phyloP scores from a whole-genome alignment of 2,113 vertebrate genomes.

The Microcebus lehilahytsara region DNA sequence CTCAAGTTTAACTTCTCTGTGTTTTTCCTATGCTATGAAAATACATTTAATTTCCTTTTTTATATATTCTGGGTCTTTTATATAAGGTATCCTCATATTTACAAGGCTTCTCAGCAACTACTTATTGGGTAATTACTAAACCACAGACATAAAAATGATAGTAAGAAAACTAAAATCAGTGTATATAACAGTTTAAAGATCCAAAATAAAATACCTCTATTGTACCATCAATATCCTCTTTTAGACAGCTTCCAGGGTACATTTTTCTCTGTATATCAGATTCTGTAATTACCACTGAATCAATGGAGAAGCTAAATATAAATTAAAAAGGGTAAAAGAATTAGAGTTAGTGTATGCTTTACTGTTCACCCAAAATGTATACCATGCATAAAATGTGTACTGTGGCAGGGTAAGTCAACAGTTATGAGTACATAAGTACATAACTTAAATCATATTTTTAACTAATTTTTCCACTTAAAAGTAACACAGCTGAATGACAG shows the following conservation, averaged over 20 bases:
- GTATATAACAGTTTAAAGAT: constrained; percentile 29
- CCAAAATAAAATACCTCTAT: constrained; percentile 79
- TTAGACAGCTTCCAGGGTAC: constrained; percentile 60
- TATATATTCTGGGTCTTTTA: constrained; percentile 78
- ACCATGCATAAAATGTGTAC: neutral
- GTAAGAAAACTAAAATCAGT: constrained; percentile 6
- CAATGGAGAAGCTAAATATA: constrained; percentile 68
- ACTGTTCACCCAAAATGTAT: constrained; percentile 1
- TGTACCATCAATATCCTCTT: constrained; percentile 59
- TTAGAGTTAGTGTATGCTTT: neutral
- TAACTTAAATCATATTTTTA: neutral
- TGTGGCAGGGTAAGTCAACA: neutral
- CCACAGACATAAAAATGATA: constrained; percentile 15
- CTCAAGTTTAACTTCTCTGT: neutral
- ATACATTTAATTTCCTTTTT: neutral
- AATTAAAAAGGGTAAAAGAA: constrained; percentile 30
- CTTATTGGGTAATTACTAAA: constrained; percentile 24
- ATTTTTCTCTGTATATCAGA: constrained; percentile 62
- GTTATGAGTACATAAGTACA: neutral
- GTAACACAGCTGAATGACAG: neutral
- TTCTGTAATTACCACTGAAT: constrained; percentile 61
- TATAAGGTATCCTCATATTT: constrained; percentile 56
- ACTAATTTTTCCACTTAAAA: constrained; percentile 43
- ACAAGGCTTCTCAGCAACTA: neutral
- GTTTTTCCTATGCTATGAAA: neutral